Evolutionary conservation across 2,888 invertebrate species (phyloP).

Genomic region (Colostygia pectinataria): DNA sequence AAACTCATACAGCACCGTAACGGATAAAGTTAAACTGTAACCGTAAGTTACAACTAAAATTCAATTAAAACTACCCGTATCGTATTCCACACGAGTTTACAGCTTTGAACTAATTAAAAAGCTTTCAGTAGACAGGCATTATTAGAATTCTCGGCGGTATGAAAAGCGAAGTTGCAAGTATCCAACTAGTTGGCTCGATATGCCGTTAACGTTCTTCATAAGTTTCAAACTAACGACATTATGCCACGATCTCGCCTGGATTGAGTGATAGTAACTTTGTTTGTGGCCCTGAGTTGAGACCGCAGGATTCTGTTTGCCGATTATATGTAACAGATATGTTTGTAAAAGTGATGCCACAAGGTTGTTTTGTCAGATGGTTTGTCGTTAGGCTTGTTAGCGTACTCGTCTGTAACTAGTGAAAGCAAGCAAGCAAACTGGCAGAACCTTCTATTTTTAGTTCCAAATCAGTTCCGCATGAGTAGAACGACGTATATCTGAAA

Average conservation of each 20-base stretch:
- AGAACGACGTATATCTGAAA: too few species aligned
- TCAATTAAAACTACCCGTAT: conserved; percentile 22
- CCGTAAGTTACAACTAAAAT: conserved; percentile 11
- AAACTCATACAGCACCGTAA: too few species aligned
- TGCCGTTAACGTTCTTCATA: conserved; percentile 13
- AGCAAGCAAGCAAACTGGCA: too few species aligned
- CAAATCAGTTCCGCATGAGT: too few species aligned
- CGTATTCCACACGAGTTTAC: conserved; percentile 19
- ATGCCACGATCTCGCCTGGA: conserved; percentile 7
- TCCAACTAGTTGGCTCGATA: conserved; percentile 8
- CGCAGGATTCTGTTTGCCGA: background rate
- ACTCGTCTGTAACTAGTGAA: too few species aligned
- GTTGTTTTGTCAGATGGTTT: too few species aligned
- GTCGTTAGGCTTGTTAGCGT: too few species aligned
- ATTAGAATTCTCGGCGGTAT: conserved; percentile 23
- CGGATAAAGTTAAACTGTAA: background rate
- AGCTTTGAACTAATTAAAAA: conserved; percentile 32
- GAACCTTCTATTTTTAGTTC: too few species aligned
- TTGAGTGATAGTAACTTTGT: conserved; percentile 8
- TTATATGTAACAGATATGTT: background rate
- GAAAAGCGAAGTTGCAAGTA: conserved; percentile 19
- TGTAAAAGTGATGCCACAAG: too few species aligned
- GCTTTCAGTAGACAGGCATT: conserved; percentile 24
- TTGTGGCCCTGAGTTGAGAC: background rate
- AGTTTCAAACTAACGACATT: conserved; percentile 13